A percentile compares a stretch with the other conserved stretches of the same genome.
Conservation (phyloP, 2,888 invertebrate genomes). For the Stenodema calcarata region DNA sequence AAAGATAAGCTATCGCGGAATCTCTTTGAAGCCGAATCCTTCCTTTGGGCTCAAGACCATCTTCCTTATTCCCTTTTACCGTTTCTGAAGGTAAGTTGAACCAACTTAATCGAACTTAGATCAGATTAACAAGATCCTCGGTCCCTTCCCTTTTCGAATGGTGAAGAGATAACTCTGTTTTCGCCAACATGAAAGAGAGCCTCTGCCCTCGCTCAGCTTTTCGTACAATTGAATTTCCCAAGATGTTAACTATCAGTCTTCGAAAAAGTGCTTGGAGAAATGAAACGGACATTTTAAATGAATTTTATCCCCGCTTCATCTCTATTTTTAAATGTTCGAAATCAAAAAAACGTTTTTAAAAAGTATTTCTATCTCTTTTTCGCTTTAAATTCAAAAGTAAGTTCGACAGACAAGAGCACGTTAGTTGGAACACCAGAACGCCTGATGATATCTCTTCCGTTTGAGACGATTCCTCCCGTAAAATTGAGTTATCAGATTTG, state of each 20-base stretch:
- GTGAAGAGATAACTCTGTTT: slow-evolving; percentile 35
- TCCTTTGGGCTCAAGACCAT: slow-evolving; percentile 14
- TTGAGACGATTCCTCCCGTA: too few relatives aligned
- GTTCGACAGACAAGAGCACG: background rate
- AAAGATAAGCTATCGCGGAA: slow-evolving; percentile 49
- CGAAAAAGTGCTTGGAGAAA: background rate
- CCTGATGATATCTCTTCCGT: background rate
- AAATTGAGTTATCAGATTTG: too few relatives aligned
- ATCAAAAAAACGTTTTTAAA: background rate
- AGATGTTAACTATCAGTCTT: slow-evolving; percentile 29
- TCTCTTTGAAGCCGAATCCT: slow-evolving; percentile 46
- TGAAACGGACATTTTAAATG: slow-evolving; percentile 10
- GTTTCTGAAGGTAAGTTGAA: slow-evolving; percentile 31
- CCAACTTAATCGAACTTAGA: slow-evolving; percentile 47
- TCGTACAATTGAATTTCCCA: slow-evolving; percentile 14
- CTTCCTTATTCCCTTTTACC: slow-evolving; percentile 51
- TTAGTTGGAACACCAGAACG: background rate
- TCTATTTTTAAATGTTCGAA: background rate
- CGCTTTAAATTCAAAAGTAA: background rate
- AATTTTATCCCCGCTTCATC: background rate
- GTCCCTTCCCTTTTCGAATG: background rate
- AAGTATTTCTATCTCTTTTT: too few relatives aligned
- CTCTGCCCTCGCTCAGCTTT: background rate
- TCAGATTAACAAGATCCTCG: slow-evolving; percentile 37
- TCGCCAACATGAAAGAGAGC: slow-evolving; percentile 14